phyloP scores from a whole-genome alignment of 2,113 vertebrate species.

The Rhinichthys klamathensis region DNA sequence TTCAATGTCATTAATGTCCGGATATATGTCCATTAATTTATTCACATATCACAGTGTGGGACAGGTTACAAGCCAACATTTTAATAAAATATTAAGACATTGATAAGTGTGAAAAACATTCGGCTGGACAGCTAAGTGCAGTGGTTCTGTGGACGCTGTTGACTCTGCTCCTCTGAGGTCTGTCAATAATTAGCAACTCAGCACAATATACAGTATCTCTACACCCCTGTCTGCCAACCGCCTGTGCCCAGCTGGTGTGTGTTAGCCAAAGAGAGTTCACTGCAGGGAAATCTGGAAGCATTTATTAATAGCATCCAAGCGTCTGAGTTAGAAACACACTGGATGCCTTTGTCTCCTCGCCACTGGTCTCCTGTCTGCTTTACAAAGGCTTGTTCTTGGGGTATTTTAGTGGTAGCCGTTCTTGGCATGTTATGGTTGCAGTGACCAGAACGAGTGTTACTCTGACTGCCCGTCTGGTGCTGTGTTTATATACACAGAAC shows the following conservation, averaged over 20 bases:
- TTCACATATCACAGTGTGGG: too few relatives aligned
- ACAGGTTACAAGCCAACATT: too few relatives aligned
- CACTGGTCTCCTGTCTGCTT: conserved; percentile 10
- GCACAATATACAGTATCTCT: conserved; percentile 53
- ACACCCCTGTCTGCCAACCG: background rate
- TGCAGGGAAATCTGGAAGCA: conserved; percentile 23
- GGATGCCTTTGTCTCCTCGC: conserved; percentile 37
- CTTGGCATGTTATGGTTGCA: background rate
- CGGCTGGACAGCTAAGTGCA: background rate
- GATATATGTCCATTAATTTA: too few relatives aligned
- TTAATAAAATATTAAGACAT: too few relatives aligned
- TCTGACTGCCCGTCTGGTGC: background rate
- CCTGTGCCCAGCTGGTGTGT: conserved; percentile 1
- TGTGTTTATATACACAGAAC: background rate
- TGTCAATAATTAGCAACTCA: conserved; percentile 51
- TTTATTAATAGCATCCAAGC: conserved; percentile 51
- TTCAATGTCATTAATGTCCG: too few relatives aligned
- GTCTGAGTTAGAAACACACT: conserved; percentile 36
- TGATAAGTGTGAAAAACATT: too few relatives aligned
- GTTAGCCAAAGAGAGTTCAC: conserved; percentile 12
- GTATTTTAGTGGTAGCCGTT: background rate
- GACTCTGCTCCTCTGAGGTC: conserved; percentile 35
- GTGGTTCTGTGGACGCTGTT: conserved; percentile 22
- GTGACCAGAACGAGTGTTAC: background rate
- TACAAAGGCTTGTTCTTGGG: background rate